phyloP scores from a whole-genome alignment of 2,797 vertebrate genomes.

The Pseudochaenichthys georgianus region DNA sequence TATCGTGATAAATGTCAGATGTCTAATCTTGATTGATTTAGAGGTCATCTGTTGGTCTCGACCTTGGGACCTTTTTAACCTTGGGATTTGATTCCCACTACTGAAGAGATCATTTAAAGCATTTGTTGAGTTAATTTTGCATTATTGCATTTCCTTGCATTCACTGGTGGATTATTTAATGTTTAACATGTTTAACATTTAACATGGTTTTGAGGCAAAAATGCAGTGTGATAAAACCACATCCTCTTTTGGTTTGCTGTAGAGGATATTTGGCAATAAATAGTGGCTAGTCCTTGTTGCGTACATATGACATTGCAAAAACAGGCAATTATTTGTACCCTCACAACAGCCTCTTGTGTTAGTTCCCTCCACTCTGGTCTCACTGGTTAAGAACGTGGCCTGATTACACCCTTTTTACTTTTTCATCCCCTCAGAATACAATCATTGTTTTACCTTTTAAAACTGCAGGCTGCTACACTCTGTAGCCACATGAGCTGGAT shows the following conservation, averaged over 20 bases:
- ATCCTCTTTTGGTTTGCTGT: constrained; percentile 46
- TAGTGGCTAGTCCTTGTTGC: constrained; percentile 29
- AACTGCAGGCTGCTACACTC: constrained; percentile 55
- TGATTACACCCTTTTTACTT: constrained; percentile 51
- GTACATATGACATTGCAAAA: constrained; percentile 68
- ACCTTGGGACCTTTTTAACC: constrained; percentile 25
- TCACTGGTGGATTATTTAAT: background rate
- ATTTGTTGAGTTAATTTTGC: background rate
- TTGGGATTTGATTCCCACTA: constrained; percentile 45
- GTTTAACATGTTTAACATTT: background rate
- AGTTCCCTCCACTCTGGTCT: constrained; percentile 28
- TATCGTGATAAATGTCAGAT: constrained; percentile 47
- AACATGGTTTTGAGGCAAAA: background rate
- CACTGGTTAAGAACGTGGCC: constrained; percentile 50
- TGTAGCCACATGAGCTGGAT: constrained; percentile 72
- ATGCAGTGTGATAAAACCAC: constrained; percentile 23
- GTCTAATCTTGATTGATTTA: constrained; percentile 51
- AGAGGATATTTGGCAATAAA: constrained; percentile 50
- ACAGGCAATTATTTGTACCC: background rate
- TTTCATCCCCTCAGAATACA: constrained; percentile 74
- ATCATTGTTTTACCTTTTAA: constrained; percentile 75
- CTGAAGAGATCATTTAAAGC: background rate
- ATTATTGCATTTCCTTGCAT: constrained; percentile 13
- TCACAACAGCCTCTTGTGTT: constrained; percentile 25
- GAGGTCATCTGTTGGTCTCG: constrained; percentile 44